phyloP scores from a whole-genome alignment of 2,888 invertebrate genomes.

The Leptinotarsa haldemani region DNA sequence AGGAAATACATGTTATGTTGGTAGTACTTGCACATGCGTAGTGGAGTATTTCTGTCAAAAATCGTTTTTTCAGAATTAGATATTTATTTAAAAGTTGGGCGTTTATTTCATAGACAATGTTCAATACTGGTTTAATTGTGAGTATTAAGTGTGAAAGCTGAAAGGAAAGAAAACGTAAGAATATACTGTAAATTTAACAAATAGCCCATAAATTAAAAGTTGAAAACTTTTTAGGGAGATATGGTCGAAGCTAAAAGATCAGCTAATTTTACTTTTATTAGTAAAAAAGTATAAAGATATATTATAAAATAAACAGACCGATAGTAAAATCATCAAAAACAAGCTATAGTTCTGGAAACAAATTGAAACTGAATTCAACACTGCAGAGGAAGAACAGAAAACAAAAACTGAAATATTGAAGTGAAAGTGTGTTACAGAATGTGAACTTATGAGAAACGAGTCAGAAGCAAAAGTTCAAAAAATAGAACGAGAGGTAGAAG shows the following conservation, averaged over 20 bases:
- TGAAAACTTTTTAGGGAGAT: neutral
- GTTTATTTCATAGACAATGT: too few relatives aligned
- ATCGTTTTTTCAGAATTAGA: too few relatives aligned
- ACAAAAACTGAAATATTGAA: neutral
- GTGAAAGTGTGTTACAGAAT: neutral
- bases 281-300: constrained; percentile 20
- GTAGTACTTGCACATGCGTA: too few relatives aligned
- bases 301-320: constrained; percentile 19
- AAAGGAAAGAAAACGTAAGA: too few relatives aligned
- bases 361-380: too few relatives aligned
- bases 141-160: too few relatives aligned
- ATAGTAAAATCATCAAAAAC: constrained; percentile 11
- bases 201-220: too few relatives aligned
- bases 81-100: too few relatives aligned
- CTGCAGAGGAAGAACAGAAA: neutral
- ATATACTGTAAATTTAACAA: too few relatives aligned
- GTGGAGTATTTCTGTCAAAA: too few relatives aligned
- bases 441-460: neutral
- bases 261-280: constrained; percentile 2
- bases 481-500: neutral
- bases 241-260: neutral
- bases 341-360: constrained; percentile 15
- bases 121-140: too few relatives aligned
- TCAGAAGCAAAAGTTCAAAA: neutral
- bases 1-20: too few relatives aligned